Evolutionary conservation across 2,797 vertebrate genomes (phyloP).

Genomic region (Chaunax sp.): DNA sequence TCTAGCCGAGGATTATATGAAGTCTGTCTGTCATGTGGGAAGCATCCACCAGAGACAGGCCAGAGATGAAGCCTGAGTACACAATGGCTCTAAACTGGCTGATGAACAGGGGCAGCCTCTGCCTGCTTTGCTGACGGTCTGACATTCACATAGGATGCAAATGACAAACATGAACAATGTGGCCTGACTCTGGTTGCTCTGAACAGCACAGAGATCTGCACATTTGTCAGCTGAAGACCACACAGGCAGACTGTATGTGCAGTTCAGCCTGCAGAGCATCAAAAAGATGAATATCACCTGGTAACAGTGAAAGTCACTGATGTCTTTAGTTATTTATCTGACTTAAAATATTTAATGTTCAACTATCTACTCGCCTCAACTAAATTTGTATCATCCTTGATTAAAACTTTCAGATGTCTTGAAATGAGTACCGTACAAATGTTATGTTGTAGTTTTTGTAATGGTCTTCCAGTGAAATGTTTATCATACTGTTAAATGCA

Average conservation of each 20-base stretch:
- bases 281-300: slow-evolving; percentile 8
- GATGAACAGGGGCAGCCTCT: slow-evolving; percentile 20
- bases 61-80: slow-evolving; percentile 7
- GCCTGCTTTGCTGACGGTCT: no score
- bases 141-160: slow-evolving; percentile 25
- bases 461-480: background rate
- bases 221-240: no score
- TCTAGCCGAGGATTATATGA: no score
- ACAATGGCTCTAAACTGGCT: slow-evolving; percentile 27
- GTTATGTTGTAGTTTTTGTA: no score
- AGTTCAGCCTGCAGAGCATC: slow-evolving; percentile 16
- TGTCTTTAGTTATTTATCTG: no score
- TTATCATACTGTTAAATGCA: background rate
- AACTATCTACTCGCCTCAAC: no score
- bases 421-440: no score
- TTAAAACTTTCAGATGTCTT: no score
- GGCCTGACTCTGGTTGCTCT: slow-evolving; percentile 17
- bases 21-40: background rate
- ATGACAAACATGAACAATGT: slow-evolving; percentile 24
- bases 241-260: no score
- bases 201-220: slow-evolving; percentile 17
- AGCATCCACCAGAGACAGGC: background rate
- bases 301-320: slow-evolving; percentile 12
- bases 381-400: no score
- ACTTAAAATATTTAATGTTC: no score